Base-by-base conservation (phyloP, 2,113 vertebrate species). In the Phalacrocorax pelagicus region DNA sequence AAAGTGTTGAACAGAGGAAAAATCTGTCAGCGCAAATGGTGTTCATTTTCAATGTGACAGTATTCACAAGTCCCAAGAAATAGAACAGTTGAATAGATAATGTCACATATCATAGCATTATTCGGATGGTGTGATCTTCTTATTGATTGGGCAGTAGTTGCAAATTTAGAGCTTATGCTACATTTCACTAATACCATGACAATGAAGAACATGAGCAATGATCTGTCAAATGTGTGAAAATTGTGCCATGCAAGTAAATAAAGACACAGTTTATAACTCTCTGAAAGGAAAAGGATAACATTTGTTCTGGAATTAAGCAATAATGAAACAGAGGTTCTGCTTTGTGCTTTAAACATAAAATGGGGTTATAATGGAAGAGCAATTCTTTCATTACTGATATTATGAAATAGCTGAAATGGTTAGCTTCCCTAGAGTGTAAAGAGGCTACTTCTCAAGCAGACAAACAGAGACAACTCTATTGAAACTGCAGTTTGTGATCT, bases 121-220 rank as follows among this genome's bases (percentile, higher is more conserved):
- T 90, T 96, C 73, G 40, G 67, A 85, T 65, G 57, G 66, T 66
- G 73, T 88, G 86, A 93, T 95, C 88, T 93, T 93, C 91, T 96
- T 88, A 83, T 90, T 96, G 93, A 97, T 69, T 95, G 95, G 92
- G 89, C 19, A 72, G 83, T 67, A 90, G 92, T 54, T 96, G 88
- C 88, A 96, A 91, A 94, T 96, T 96, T 96, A 88, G 95, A 94
- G 96, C 93, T 96, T 94, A 97, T 92, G 96, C 95, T 98, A 92
- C 97, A 97, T 97, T 98, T 98, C 97, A 96, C 97, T 98, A 97
- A 97, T 95, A 97, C 92, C 91, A 34, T 97, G 95, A 97, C 96
- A 98, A 98, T 97, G 95, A 91, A 96, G 94, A 97, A 92, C 88
- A 84, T 95, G 97, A 97, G 96, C 96, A 97, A 96, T 95, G 86